Evolutionary conservation across 2,888 invertebrate genomes (phyloP), one percentile per base, ranked within the genome.

Genomic region (Fragum whitleyi): DNA sequence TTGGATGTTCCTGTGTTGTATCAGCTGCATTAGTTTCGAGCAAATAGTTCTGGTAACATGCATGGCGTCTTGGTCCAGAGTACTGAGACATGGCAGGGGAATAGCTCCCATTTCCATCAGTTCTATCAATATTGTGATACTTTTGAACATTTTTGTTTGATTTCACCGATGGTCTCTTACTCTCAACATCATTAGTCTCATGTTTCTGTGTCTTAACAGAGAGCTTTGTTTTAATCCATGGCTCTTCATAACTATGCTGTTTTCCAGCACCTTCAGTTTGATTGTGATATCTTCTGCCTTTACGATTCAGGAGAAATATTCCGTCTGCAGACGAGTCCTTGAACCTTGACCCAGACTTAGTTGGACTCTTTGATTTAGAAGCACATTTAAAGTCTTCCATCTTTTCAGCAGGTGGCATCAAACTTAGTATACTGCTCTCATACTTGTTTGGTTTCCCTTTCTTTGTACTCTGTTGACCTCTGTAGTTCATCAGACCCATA

Each of bases 41-140:
- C 83, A 79, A 81, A 62, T 74, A 81, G 23, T 85, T 83, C 67
- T 76, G 80, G 65, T 82, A 76, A 19, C 72, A 79, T 28, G 75
- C 73, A 71, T 73, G 78, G 65, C 75, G 32, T 28, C 39, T 73
- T 19, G 74, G 42, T 53, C 61, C 68, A 19, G 78, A 69, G 59
- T 65, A 68, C 11, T 61, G 59, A 19, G 59, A 39, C 36, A 21
- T 19, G 11, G 65, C 23, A 26, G 65, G 42, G 11, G 65, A 65
- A 42, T 65, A 42, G 16, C 65, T 65, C 3, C 42, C 42, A 0
- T 42, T n/a, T 2, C 19, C 42, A 21, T 65, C 65, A 32, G 14
- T 19, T 2, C n/a, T 14, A 14, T 55, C 74, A 5, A 61, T 51
- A 29, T 79, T 67, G 23, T 69, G 67, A 39, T 74, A 76, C 42